phyloP scores from a whole-genome alignment of 2,888 invertebrate genomes.

The Cephus pulcher region DNA sequence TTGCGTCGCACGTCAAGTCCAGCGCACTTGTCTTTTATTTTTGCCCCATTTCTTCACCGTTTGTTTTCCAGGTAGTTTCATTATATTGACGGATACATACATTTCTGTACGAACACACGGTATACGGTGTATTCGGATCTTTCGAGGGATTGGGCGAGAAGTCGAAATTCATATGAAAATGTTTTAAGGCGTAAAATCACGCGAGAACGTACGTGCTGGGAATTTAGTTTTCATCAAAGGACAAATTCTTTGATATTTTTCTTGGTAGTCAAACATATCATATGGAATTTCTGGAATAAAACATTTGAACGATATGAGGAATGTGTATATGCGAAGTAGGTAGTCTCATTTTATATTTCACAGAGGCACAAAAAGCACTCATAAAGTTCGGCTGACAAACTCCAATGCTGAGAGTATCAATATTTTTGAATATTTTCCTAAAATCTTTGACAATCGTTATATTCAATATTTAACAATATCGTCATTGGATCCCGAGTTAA shows the following conservation, averaged over 20 bases:
- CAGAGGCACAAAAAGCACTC: background rate
- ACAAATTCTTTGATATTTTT: background rate
- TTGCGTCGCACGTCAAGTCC: slow-evolving; percentile 15
- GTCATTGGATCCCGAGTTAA: too few relatives aligned
- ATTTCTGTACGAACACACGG: background rate
- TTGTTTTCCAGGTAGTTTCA: background rate
- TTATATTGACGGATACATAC: background rate
- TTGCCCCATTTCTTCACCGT: background rate
- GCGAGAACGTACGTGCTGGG: background rate
- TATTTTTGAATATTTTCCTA: background rate
- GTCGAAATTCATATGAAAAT: background rate
- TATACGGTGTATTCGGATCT: background rate
- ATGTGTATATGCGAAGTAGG: background rate
- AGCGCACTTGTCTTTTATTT: slow-evolving; percentile 3
- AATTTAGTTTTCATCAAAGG: background rate
- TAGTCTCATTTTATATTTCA: background rate
- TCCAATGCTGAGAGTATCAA: background rate
- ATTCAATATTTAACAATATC: too few relatives aligned
- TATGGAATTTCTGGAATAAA: background rate
- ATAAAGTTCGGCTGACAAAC: background rate
- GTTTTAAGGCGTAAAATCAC: background rate
- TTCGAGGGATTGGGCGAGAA: background rate
- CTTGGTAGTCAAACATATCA: background rate
- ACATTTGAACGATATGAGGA: background rate
- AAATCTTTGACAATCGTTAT: too few relatives aligned